Evolutionary conservation across 2,113 vertebrate species (phyloP), one percentile per base, ranked within the genome.

Genomic region (Aldabrachelys gigantea): DNA sequence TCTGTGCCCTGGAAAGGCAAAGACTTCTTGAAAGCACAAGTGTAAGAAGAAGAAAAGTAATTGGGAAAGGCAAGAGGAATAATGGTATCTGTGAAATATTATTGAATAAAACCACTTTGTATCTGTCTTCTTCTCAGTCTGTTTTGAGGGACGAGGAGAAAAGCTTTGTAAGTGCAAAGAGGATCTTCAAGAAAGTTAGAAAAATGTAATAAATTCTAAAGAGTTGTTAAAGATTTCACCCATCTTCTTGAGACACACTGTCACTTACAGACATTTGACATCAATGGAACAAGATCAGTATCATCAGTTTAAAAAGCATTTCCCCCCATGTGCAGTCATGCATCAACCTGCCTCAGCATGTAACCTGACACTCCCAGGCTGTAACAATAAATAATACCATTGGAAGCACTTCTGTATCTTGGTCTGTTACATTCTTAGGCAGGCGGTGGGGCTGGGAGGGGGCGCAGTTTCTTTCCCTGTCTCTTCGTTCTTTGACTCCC

Each of bases 381-480:
- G 8, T 94, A 78, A 84, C 88, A 57, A 62, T 89, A 94, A 94
- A 96, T 96, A 89, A 35, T 91, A 27, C 65, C 5, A 65, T 93
- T 92, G 90, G 14, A 93, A 5, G 21, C 52, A 11, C 12, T 83
- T 89, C 80, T 75, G 69, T 62, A 8, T 59, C 44, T 91, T 57
- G 65, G 7, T 5, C 41, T 79, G 10, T 79, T 88, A 47, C 1
- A 56, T 94, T 89, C 1, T 12, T 92, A 91, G 89, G 85, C 19
- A 14, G 13, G 50, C 13, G 13, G 14, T 50, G 50, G 50, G 50
- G 50, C 5, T 50, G 13, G 50, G 13, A 50, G 50, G 13, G 13
- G 50, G 50, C 13, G 14, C 14, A 5, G 53, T 83, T 29, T 27
- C 21, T 47, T 92, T 27, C 59, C 31, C 9, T 14, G 47, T 25